These are phyloP conservation scores for Apteryx owenii DNA, from an alignment of 2,113 vertebrate genomes.

Conservation along the genomic window DNA sequence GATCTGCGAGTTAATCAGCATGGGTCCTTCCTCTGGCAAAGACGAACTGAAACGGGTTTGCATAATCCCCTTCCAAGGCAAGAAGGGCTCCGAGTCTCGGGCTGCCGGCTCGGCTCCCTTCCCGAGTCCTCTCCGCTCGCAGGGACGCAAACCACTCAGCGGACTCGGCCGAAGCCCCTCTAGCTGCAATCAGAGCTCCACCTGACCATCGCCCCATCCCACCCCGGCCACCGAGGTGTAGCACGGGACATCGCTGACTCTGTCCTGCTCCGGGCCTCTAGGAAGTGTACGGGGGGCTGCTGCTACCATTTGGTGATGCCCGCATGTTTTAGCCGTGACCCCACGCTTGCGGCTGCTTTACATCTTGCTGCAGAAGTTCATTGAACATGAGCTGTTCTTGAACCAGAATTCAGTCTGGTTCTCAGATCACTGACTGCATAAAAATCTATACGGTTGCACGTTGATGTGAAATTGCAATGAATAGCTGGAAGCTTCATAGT, in stretches of 20 bases:
- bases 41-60: background rate
- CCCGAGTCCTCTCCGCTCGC: no score
- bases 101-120: background rate
- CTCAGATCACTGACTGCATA: no score
- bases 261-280: background rate
- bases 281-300: background rate
- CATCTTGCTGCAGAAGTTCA: background rate
- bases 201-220: background rate
- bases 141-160: no score
- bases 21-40: background rate
- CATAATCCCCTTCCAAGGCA: background rate
- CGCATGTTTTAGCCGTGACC: background rate
- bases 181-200: background rate
- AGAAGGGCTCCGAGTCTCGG: background rate
- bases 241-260: background rate
- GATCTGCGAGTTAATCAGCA: background rate
- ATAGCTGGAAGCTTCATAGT: background rate
- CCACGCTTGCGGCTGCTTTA: background rate
- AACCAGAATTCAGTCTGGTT: fast-evolving
- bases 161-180: background rate
- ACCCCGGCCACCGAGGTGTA: background rate
- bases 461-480: background rate
- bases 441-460: background rate
- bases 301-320: background rate
- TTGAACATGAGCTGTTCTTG: background rate